Evolutionary conservation across 1,140 invertebrate genomes (phyloP).

Genomic region (Coenobita brevimanus): DNA sequence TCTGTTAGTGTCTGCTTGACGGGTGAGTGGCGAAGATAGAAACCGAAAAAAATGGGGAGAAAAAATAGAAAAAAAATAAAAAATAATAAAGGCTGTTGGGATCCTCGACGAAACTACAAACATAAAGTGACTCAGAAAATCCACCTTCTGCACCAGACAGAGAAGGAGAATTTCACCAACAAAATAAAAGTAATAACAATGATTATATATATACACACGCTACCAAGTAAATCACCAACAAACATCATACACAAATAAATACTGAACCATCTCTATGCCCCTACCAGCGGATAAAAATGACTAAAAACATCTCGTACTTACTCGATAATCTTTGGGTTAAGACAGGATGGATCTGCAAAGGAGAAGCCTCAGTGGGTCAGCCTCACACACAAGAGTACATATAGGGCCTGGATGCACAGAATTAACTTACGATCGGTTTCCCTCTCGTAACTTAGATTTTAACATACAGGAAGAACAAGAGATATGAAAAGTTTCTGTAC

Average conservation of each 20-base stretch:
- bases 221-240: constrained; percentile 53
- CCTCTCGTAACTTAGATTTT: too few species aligned
- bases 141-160: too few species aligned
- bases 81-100: too few species aligned
- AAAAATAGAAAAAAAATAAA: not conserved
- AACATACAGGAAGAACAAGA: too few species aligned
- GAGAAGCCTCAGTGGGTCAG: not conserved
- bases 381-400: not conserved
- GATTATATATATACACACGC: constrained; percentile 39
- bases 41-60: not conserved
- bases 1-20: constrained; percentile 27
- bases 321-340: constrained; percentile 62
- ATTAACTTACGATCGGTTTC: too few species aligned
- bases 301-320: constrained; percentile 50
- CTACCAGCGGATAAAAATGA: constrained; percentile 54
- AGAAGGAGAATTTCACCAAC: too few species aligned
- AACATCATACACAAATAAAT: constrained; percentile 58
- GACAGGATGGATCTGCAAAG: constrained; percentile 55
- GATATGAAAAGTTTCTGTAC: too few species aligned
- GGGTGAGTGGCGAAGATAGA: constrained; percentile 32
- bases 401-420: too few species aligned
- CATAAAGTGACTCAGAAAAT: too few species aligned
- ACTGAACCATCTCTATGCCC: constrained; percentile 62
- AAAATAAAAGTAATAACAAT: constrained; percentile 30
- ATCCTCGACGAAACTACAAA: too few species aligned